These are phyloP conservation scores for Arge pagana DNA, from an alignment of 2,888 invertebrate species.

Conservation along the genomic window DNA sequence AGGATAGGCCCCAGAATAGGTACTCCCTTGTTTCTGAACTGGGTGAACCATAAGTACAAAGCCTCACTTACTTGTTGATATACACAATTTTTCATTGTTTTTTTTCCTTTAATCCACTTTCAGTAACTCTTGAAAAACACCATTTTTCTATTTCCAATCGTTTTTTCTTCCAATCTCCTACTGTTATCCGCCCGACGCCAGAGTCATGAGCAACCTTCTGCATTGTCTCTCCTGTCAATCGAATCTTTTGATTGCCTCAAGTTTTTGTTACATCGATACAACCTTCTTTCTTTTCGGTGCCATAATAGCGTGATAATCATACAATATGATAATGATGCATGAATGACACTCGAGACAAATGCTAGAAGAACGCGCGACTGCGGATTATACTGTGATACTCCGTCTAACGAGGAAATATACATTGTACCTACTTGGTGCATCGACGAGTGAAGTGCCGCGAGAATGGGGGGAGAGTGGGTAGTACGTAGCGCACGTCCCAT, in stretches of 20 bases:
- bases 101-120: slow-evolving; percentile 22
- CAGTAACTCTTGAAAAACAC: slow-evolving; percentile 15
- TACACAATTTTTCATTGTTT: slow-evolving; percentile 25
- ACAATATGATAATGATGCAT: no score
- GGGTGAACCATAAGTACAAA: slow-evolving; percentile 25
- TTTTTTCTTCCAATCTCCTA: slow-evolving; percentile 35
- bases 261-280: slow-evolving; percentile 28
- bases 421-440: no score
- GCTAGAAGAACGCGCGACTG: no score
- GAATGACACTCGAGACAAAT: no score
- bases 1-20: slow-evolving; percentile 24
- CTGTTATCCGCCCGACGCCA: slow-evolving; percentile 35
- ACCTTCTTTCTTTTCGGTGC: slow-evolving; percentile 28
- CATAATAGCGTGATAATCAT: no score
- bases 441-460: no score
- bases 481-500: no score
- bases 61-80: slow-evolving; percentile 21
- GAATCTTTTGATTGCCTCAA: slow-evolving; percentile 30
- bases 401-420: no score
- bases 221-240: slow-evolving; percentile 33
- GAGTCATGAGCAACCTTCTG: slow-evolving; percentile 33
- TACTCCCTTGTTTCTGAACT: slow-evolving; percentile 25
- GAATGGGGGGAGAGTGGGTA: no score
- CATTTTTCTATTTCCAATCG: slow-evolving; percentile 31
- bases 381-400: no score